These are phyloP conservation scores for Dicyrtoma fusca DNA, from an alignment of 2,888 invertebrate species.

Conservation along the genomic window DNA sequence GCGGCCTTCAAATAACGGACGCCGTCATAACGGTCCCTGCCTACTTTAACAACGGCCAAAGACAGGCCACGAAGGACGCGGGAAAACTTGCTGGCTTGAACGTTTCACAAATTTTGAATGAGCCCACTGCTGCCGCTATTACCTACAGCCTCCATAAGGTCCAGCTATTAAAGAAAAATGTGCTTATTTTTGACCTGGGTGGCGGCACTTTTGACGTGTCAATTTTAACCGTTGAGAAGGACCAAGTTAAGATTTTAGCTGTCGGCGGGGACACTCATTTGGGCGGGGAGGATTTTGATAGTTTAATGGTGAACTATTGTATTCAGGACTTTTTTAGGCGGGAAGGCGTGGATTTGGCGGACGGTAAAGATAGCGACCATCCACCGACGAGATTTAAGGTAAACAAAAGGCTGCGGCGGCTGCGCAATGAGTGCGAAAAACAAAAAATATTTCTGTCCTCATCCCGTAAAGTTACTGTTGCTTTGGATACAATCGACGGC, in stretches of 20 bases:
- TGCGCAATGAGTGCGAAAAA: background rate
- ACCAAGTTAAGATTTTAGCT: conserved; percentile 17
- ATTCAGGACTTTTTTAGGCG: conserved; percentile 28
- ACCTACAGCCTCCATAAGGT: conserved; percentile 29
- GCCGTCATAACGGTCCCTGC: conserved; percentile 81
- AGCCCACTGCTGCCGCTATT: conserved; percentile 83
- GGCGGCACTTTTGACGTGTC: conserved; percentile 49
- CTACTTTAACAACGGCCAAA: conserved; percentile 71
- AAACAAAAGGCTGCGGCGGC: background rate
- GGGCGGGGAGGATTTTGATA: conserved; percentile 41
- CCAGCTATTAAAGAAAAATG: background rate
- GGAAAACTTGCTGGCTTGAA: conserved; percentile 80
- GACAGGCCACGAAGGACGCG: conserved; percentile 78
- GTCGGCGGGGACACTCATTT: conserved; percentile 36
- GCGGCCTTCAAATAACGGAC: conserved; percentile 78
- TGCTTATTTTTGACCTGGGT: conserved; percentile 41
- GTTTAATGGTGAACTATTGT: conserved; percentile 58
- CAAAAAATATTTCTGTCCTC: background rate
- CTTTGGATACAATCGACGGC: background rate
- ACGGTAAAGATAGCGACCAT: background rate
- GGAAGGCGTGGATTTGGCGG: conserved; percentile 20
- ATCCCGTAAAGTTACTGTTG: background rate
- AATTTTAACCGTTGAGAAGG: conserved; percentile 10
- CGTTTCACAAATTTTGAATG: conserved; percentile 85
- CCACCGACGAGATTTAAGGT: too few species aligned